phyloP scores from a whole-genome alignment of 2,797 vertebrate genomes.

The Lagodon rhomboides region DNA sequence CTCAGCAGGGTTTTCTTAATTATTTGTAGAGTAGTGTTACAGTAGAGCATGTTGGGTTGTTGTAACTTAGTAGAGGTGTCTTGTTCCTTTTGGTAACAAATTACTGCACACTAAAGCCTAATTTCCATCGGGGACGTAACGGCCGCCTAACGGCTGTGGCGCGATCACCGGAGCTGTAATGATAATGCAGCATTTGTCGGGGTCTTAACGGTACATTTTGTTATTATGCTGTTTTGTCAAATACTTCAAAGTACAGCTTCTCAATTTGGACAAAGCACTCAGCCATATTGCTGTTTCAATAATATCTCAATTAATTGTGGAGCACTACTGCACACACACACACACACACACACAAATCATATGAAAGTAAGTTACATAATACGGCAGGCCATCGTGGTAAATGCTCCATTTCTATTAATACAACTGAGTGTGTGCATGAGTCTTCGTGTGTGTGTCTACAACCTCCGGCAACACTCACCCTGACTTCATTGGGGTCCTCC shows the following conservation, averaged over 20 bases:
- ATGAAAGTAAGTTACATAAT: neutral
- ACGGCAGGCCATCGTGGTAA: neutral
- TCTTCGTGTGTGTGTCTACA: neutral
- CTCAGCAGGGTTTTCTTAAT: neutral
- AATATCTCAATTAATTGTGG: too few species aligned
- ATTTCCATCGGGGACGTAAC: too few species aligned
- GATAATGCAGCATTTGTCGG: too few species aligned
- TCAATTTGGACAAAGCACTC: too few species aligned
- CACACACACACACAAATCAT: neutral
- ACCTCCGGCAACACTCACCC: conserved; percentile 87
- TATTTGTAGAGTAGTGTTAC: neutral
- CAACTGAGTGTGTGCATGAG: neutral
- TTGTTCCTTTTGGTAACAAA: neutral
- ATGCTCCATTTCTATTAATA: neutral
- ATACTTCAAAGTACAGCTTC: too few species aligned
- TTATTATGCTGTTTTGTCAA: too few species aligned
- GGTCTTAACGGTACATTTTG: too few species aligned
- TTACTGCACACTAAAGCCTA: neutral
- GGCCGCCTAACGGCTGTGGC: too few species aligned
- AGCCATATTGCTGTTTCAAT: too few species aligned
- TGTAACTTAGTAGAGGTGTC: neutral
- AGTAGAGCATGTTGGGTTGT: neutral
- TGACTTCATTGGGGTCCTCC: conserved; percentile 98
- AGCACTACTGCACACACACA: too few species aligned
- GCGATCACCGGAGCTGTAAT: too few species aligned